phyloP scores from a whole-genome alignment of 2,113 vertebrate species.

The mouse (Mus musculus) region GRCm39 chr1:46188001-46188500 shows the following conservation, averaged over 20 bases:
- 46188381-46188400: not conserved
- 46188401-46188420: not conserved
- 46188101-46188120: not conserved
- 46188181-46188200: too few species aligned
- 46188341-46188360: not conserved
- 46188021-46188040: not conserved
- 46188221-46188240: too few species aligned
- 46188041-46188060: not conserved
- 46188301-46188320: not conserved
- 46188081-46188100: not conserved
- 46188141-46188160: too few species aligned
- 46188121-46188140: too few species aligned
- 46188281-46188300: slow-evolving; percentile 10
- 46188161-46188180: too few species aligned
- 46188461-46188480: slow-evolving; percentile 12
- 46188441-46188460: slow-evolving; percentile 1
- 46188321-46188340: not conserved
- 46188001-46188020: not conserved
- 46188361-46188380: not conserved
- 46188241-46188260: too few species aligned
- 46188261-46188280: too few species aligned
- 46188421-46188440: not conserved
- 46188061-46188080: slow-evolving; percentile 28
- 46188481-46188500: slow-evolving; percentile 26
- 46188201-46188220: too few species aligned